Conservation (phyloP, 2,888 invertebrate genomes). For the Cyclophora albipunctata region DNA sequence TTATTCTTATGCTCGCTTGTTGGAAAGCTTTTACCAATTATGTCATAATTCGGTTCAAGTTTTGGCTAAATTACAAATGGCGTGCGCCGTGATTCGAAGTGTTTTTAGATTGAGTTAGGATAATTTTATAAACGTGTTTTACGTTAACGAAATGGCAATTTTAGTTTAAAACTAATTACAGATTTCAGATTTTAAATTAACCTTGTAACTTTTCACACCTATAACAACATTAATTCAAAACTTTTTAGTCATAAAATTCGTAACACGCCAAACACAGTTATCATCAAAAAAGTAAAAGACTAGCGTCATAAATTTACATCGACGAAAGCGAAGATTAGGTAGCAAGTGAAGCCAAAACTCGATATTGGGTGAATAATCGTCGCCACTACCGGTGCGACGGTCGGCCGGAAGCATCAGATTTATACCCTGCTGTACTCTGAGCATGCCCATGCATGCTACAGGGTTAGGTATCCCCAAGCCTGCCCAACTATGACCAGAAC, state of each 20-base stretch:
- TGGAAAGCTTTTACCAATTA: slow-evolving; percentile 43
- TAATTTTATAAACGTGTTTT: background rate
- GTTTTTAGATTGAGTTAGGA: slow-evolving; percentile 2
- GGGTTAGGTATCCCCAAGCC: slow-evolving; percentile 24
- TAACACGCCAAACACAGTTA: background rate
- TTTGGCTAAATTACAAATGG: slow-evolving; percentile 24
- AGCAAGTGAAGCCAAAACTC: slow-evolving; percentile 73
- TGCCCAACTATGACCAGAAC: slow-evolving; percentile 43
- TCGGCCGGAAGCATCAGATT: slow-evolving; percentile 70
- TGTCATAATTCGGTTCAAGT: slow-evolving; percentile 37
- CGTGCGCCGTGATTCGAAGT: slow-evolving; percentile 8
- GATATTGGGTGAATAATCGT: slow-evolving; percentile 76
- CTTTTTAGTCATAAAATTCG: too few relatives aligned
- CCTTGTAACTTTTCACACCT: too few relatives aligned
- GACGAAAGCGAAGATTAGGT: slow-evolving; percentile 69
- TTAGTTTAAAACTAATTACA: too few relatives aligned
- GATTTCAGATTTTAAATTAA: too few relatives aligned
- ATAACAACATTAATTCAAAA: too few relatives aligned
- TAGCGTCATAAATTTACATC: slow-evolving; percentile 50
- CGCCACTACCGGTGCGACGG: slow-evolving; percentile 71
- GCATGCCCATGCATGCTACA: slow-evolving; percentile 12
- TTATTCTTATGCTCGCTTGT: slow-evolving; percentile 18
- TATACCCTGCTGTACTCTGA: slow-evolving; percentile 50
- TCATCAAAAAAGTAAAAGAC: slow-evolving; percentile 18
- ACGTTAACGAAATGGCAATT: too few relatives aligned